A percentile compares a stretch with the other conserved stretches of the same genome.
These are phyloP conservation scores for Mythimna albipuncta DNA, from an alignment of 2,888 invertebrate genomes.

Conservation along the genomic window DNA sequence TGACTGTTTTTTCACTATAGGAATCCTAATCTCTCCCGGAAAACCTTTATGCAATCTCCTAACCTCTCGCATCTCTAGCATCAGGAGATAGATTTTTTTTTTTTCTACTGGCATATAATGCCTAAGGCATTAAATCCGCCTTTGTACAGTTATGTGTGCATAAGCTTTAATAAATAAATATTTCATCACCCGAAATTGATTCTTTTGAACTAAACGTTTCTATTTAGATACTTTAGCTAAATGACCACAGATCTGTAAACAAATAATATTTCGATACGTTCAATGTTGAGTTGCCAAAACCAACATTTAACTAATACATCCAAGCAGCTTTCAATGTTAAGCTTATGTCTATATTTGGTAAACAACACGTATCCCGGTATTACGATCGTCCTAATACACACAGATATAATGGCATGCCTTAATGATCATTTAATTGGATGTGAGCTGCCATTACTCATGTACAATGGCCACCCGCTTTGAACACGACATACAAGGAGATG, in stretches of 20 bases:
- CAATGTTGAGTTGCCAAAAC: neutral
- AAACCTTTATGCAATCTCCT: neutral
- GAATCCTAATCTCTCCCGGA: neutral
- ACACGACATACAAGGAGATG: conserved; percentile 55
- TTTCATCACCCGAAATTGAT: too few relatives aligned
- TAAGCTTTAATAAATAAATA: too few relatives aligned
- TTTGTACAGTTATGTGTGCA: too few relatives aligned
- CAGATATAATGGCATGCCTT: conserved; percentile 57
- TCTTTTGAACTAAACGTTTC: neutral
- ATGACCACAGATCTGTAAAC: neutral
- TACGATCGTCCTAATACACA: conserved; percentile 39
- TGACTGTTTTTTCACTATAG: neutral
- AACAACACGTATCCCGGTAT: conserved; percentile 39
- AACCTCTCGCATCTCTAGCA: neutral
- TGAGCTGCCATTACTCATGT: conserved; percentile 71
- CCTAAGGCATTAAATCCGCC: too few relatives aligned
- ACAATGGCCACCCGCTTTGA: conserved; percentile 66
- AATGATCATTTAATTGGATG: conserved; percentile 75
- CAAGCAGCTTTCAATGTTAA: conserved; percentile 22
- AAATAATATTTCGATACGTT: neutral
- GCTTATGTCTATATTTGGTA: conserved; percentile 24
- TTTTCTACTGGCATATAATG: too few relatives aligned
- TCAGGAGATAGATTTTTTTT: too few relatives aligned
- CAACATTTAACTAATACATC: conserved; percentile 8
- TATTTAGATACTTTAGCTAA: neutral